Base-by-base conservation (phyloP, 2,888 invertebrate genomes). In the Drosophila koepferae region DNA sequence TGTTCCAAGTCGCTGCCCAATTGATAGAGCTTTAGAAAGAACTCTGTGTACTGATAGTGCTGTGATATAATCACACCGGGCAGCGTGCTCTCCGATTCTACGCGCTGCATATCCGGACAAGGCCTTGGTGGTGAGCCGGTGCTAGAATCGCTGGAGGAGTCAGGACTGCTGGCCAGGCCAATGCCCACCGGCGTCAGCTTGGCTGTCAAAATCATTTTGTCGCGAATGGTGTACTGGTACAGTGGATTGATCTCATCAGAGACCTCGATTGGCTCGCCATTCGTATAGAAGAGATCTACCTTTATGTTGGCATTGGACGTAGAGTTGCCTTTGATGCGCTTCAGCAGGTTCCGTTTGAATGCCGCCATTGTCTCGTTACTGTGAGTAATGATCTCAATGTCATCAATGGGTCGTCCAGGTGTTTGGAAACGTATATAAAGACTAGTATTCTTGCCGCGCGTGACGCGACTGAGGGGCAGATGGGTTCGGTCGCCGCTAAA, bases 81-180 rank as follows among this genome's bases (percentile, higher is more conserved):
- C 81, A 99, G 93, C 79, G 96, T 96, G 91, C 96, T 96, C 94
- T 99, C 99, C 0, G 97, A 97, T 90, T 98, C 97, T 20, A 95
- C 93, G 88, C 96, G 96, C 53, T 96, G 95, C 73, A 96, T 95
- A 92, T 97, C 97, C 4, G 92, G 92, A 84, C 96, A 97, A 0
- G 96, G 96, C 91, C 97, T 95, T 77, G 97, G 98, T 2, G 98
- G 98, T 1, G 98, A 98, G 3, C 98, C 97, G 3, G 98, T 97
- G 65, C 98, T 98, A 81, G 98, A 98, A 92, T 99, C 99, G 66
- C 98, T 98, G 90, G 98, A 98, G 64, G 98, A 98, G 91, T 99
- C 99, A 63, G 97, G 97, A 67, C 97, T 97, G 86, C 97, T 96
- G 28, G 96, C 95, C 92, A 96, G 94, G 68, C 96, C 96, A 18